A percentile compares a stretch with the other conserved stretches of the same genome.
Conservation (phyloP, 2,888 invertebrate species). For the Eristalis pertinax region DNA sequence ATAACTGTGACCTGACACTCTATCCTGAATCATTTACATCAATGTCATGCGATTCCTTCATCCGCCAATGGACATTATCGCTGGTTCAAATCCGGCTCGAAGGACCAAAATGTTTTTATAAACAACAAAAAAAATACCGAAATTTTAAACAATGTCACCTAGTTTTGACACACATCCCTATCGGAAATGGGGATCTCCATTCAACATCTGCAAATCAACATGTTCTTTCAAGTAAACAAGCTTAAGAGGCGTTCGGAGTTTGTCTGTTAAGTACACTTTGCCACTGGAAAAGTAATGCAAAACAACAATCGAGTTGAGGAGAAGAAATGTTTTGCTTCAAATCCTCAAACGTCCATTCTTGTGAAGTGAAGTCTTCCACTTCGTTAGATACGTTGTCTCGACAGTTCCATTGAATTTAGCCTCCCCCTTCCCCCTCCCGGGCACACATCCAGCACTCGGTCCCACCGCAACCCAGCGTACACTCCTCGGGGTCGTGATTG, state of each 20-base stretch:
- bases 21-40: no score
- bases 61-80: no score
- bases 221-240: not conserved
- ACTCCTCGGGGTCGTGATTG: conserved; percentile 20
- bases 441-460: not conserved
- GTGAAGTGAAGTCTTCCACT: conserved; percentile 52
- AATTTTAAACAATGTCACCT: no score
- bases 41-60: no score
- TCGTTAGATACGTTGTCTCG: conserved; percentile 67
- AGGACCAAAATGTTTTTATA: no score
- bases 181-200: no score
- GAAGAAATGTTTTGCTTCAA: not conserved
- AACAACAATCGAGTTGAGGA: not conserved
- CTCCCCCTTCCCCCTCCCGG: not conserved
- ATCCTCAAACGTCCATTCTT: conserved; percentile 23
- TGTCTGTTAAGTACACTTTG: conserved; percentile 10
- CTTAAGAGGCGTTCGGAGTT: conserved; percentile 14
- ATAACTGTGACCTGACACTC: no score
- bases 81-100: no score
- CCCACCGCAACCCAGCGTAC: not conserved
- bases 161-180: no score
- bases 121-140: no score
- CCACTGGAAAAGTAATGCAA: no score
- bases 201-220: conserved; percentile 1
- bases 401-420: conserved; percentile 62